Evolutionary conservation across 2,113 vertebrate species (phyloP), one percentile per base, ranked within the genome.

Genomic region (Scartelaos histophorus): DNA sequence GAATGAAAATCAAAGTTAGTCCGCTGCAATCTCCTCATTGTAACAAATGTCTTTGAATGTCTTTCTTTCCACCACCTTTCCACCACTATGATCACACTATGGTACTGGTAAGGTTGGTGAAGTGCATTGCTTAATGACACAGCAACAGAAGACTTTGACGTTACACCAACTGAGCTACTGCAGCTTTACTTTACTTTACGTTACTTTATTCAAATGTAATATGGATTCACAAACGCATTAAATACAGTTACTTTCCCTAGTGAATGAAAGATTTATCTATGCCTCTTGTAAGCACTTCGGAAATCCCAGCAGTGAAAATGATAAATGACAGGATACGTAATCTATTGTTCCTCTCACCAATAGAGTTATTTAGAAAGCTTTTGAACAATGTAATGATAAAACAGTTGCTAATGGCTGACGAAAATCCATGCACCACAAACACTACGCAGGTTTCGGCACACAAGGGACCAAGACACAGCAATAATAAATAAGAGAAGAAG

Each of bases 311-410:
- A 3, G 25, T 34, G 57, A 61, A 29, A 34, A 61, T 61, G 58
- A 61, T 61, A 34, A 34, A 61, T 61, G 58, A 34, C 58, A 61
- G 56, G 25, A 25, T 22, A 58, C 22, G 22, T 58, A 13, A 58
- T 58, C 51, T 19, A 54, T 43, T 19, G 22, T 25, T 58, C 22
- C 15, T 34, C 24, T 61, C 16, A 34, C 5, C 58, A 61, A 61
- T 19, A 19, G 16, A 58, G 51, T 54, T 21, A 7, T n/a, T 54
- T 54, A 54, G 10, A 29, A 21, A 64, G 1, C 17, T 38, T 34
- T 61, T 64, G 61, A 64, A 21, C 34, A 43, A 10, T 38, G 34
- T 38, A n/a, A n/a, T 38, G 61, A 43, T 62, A 43, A 64, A 64
- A 35, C 25, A 62, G 2, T 34, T 35, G 60, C 25, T 58, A 58